Base-by-base conservation (phyloP, 92 coral and sea anemone species). In the Ricordea florida region DNA sequence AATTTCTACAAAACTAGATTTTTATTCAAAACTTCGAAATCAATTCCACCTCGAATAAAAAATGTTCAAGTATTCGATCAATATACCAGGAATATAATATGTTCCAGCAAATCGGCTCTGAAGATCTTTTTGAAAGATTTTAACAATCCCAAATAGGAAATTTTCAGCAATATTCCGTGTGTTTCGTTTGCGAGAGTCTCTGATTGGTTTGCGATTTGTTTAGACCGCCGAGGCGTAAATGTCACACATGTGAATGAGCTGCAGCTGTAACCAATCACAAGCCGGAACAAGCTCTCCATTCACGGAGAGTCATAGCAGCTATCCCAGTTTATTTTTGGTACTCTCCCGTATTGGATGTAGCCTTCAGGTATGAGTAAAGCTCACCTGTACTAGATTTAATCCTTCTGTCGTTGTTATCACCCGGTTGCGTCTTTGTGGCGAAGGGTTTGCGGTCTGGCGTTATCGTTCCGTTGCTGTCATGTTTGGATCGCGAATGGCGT, bases 161-260 rank as follows among this genome's bases (percentile, higher is more conserved):
- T n/a, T n/a, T n/a, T n/a, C n/a, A n/a, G n/a, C n/a, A 28, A 64
- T 17, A 25, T 55, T 46, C 44, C 60, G 66, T 76, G 82, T 38
- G 9, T 50, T 65, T 60, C 26, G 59, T 15, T 20, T 3, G 15
- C 28, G 57, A 29, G 58, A 10, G 40, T 3, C 20, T 11, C 28
- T 79, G 87, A 80, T 86, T 86, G 91, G 91, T 49, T 20, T 42
- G 31, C 52, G 46, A 38, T 9, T 37, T 70, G 65, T 70, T 69
- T 55, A 11, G 77, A 40, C 17, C n/a, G 14, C 2, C 53, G 16
- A 55, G 38, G 48, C 62, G 60, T 48, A 70, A 10, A 52, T 55
- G 77, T 70, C 77, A 70, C 77, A 55, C 77, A 69, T 53, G 77
- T 70, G 77, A 70, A 70, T 70, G 77, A 26, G 38, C 29, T 38